Evolutionary conservation across 2,888 invertebrate genomes (phyloP).

Genomic region (Caenorhabditis panamensis): DNA sequence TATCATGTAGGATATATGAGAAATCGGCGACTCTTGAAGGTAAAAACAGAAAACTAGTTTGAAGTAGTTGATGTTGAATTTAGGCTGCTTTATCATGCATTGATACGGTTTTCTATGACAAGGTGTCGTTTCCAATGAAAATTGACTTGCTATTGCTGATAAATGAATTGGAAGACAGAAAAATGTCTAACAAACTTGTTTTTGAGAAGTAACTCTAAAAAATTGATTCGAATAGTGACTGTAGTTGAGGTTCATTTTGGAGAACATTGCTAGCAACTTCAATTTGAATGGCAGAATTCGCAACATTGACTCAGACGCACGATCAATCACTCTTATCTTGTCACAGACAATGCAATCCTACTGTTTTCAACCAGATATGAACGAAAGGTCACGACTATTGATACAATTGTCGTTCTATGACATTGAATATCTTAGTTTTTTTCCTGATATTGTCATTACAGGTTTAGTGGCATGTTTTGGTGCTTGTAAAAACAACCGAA

Average conservation of each 20-base stretch:
- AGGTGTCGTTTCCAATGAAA: slow-evolving; percentile 48
- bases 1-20: slow-evolving; percentile 64
- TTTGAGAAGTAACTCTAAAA: slow-evolving; percentile 50
- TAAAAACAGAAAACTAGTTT: not conserved
- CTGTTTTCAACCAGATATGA: slow-evolving; percentile 51
- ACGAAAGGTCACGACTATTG: slow-evolving; percentile 44
- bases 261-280: slow-evolving; percentile 53
- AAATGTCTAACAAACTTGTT: slow-evolving; percentile 35
- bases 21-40: slow-evolving; percentile 58
- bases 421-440: slow-evolving; percentile 59
- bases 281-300: slow-evolving; percentile 47
- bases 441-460: slow-evolving; percentile 45
- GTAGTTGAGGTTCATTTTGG: slow-evolving; percentile 47
- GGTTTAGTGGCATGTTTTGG: not conserved
- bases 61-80: not conserved
- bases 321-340: slow-evolving; percentile 56
- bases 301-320: slow-evolving; percentile 52
- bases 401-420: slow-evolving; percentile 66
- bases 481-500: not conserved
- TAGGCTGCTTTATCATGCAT: slow-evolving; percentile 49
- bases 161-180: slow-evolving; percentile 56
- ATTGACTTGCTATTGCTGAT: slow-evolving; percentile 53
- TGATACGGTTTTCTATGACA: slow-evolving; percentile 37
- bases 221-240: not conserved
- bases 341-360: slow-evolving; percentile 56